Conservation (phyloP, 2,797 vertebrate species). For the Protonibea diacanthus region DNA sequence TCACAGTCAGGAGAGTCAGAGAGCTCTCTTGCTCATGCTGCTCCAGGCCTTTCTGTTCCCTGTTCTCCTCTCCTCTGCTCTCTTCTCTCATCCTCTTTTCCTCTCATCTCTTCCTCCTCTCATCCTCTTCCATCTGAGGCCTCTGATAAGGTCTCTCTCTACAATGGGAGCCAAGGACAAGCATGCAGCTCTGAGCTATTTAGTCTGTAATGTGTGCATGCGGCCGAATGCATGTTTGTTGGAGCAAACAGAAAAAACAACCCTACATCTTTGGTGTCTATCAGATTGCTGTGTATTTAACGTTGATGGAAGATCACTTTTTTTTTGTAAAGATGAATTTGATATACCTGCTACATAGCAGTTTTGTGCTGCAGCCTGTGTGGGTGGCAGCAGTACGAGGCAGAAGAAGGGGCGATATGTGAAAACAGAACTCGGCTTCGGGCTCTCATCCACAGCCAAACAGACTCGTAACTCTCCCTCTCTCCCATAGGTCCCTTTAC, state of each 20-base stretch:
- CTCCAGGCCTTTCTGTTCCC: constrained; percentile 82
- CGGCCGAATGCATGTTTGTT: constrained; percentile 14
- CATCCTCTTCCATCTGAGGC: constrained; percentile 78
- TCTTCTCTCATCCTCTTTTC: constrained; percentile 74
- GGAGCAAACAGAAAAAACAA: constrained; percentile 25
- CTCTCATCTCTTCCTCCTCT: constrained; percentile 76
- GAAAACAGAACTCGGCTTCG: constrained; percentile 73
- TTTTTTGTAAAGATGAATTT: constrained; percentile 33
- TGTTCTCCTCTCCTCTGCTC: constrained; percentile 73
- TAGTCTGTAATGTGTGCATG: constrained; percentile 36
- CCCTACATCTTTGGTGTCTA: constrained; percentile 15
- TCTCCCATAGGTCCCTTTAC: constrained; percentile 79
- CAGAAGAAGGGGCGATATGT: constrained; percentile 68
- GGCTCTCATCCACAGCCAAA: constrained; percentile 78
- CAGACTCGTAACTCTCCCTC: constrained; percentile 65
- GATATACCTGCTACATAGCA: constrained; percentile 62
- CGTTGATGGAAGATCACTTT: constrained; percentile 40
- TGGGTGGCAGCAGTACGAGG: constrained; percentile 73
- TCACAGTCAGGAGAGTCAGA: constrained; percentile 82
- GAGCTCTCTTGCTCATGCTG: constrained; percentile 79
- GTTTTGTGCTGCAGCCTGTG: constrained; percentile 71
- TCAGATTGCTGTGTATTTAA: constrained; percentile 28
- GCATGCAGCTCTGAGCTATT: constrained; percentile 65
- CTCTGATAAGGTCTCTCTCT: constrained; percentile 77
- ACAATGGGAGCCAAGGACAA: constrained; percentile 78